Evolutionary conservation across 1,140 invertebrate genomes (phyloP).

Genomic region (Babylonia areolata): DNA sequence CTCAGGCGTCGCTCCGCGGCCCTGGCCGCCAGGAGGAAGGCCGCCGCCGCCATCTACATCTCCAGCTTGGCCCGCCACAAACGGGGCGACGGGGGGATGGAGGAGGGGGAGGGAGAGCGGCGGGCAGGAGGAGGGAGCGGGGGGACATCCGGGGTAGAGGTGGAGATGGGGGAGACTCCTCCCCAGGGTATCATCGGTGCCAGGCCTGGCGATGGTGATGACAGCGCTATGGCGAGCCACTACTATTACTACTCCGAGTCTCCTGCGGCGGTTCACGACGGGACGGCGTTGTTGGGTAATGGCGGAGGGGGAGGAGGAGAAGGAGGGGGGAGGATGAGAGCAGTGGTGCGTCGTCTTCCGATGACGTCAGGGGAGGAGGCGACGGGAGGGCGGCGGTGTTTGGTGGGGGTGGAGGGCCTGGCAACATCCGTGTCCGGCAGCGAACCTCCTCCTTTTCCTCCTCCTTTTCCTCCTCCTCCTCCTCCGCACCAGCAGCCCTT

Average conservation of each 20-base stretch:
- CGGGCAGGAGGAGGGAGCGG: no score
- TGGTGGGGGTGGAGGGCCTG: no score
- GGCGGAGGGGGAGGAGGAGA: neutral
- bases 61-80: neutral
- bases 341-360: no score
- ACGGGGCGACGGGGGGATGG: neutral
- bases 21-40: conserved; percentile 19
- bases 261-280: neutral
- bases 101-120: neutral
- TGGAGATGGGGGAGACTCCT: neutral
- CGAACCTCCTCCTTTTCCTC: no score
- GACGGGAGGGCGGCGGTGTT: no score
- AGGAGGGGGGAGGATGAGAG: no score
- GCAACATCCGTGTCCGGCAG: no score
- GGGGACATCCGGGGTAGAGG: no score
- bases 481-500: no score
- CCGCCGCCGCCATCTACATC: neutral
- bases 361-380: no score
- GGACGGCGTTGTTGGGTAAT: neutral
- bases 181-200: neutral
- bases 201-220: neutral
- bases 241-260: neutral
- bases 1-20: conserved; percentile 30
- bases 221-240: neutral
- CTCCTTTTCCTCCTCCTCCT: no score